Evolutionary conservation across 2,797 vertebrate species (phyloP), one percentile per base, ranked within the genome.

Genomic region (Geotrypetes seraphini): DNA sequence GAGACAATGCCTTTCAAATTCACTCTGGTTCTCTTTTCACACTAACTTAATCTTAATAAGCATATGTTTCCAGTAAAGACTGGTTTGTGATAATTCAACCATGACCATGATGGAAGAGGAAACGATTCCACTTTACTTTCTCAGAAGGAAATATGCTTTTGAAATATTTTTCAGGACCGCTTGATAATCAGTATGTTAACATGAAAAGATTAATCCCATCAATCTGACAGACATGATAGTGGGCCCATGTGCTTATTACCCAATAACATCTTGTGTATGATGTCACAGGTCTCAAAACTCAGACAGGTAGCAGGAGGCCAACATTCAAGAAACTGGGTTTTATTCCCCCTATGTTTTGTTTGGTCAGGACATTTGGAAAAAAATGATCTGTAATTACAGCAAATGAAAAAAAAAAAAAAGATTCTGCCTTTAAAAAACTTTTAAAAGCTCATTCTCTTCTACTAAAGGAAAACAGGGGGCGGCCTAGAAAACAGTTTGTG

Each of bases 41-140:
- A 78, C 79, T 70, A 63, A 74, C 79, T 80, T 75, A 66, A 78
- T 79, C 68, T 70, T 75, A 73, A 67, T 78, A 73, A 75, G 65
- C 78, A 81, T 79, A 79, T 81, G 78, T 66, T 78, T 70, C 58
- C 50, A 70, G 58, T 79, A 50, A 78, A 74, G 62, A 67, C 57
- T 67, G 61, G 72, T 79, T 70, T 74, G 65, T 73, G 73, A 79
- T 81, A 66, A 75, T 78, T 76, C 75, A 71, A 71, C 69, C 78
- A 38, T 75, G 71, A 77, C 76, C 57, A 53, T 60, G 63, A 63
- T 69, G 48, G 41, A 70, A 65, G 68, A 72, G 76, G 59, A 59
- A 65, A 40, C 68, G 47, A 75, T 75, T 78, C 73, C 63, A 28
- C 66, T 57, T 53, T 26, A 26, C 25, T 2, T 61, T 60, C 51